These are phyloP conservation scores for Panagrolaimus sp. DNA, from an alignment of 1,140 invertebrate species.

Conservation along the genomic window DNA sequence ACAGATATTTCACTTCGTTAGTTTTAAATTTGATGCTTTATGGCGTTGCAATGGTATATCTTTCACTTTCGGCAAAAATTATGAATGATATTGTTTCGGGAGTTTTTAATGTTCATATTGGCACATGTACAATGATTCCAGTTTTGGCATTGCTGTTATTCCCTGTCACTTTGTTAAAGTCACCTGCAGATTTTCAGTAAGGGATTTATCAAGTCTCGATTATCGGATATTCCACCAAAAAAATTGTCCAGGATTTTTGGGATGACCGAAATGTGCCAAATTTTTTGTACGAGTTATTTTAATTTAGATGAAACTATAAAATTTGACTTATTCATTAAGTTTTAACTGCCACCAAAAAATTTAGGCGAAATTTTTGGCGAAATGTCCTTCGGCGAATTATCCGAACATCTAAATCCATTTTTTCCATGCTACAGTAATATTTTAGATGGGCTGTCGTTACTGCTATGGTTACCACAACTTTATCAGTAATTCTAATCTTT, in stretches of 20 bases:
- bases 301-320: too few species aligned
- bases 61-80: slow-evolving; percentile 46
- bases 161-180: slow-evolving; percentile 41
- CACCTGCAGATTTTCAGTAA: slow-evolving; percentile 43
- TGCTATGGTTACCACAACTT: background rate
- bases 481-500: slow-evolving; percentile 25
- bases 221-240: too few species aligned
- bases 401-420: background rate
- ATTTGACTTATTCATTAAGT: too few species aligned
- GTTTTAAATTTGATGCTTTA: slow-evolving; percentile 23
- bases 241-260: too few species aligned
- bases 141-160: slow-evolving; percentile 35
- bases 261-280: too few species aligned
- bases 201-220: background rate
- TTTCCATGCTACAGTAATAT: background rate
- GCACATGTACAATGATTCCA: slow-evolving; percentile 39
- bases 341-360: too few species aligned
- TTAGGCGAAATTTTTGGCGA: too few species aligned
- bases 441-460: slow-evolving; percentile 11
- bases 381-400: too few species aligned
- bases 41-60: slow-evolving; percentile 48
- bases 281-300: too few species aligned
- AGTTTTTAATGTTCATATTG: slow-evolving; percentile 25
- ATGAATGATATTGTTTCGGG: slow-evolving; percentile 34
- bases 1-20: background rate